Evolutionary conservation across 2,797 vertebrate species (phyloP), one percentile per base, ranked within the genome.

Genomic region (Pyrocephalus nanus): DNA sequence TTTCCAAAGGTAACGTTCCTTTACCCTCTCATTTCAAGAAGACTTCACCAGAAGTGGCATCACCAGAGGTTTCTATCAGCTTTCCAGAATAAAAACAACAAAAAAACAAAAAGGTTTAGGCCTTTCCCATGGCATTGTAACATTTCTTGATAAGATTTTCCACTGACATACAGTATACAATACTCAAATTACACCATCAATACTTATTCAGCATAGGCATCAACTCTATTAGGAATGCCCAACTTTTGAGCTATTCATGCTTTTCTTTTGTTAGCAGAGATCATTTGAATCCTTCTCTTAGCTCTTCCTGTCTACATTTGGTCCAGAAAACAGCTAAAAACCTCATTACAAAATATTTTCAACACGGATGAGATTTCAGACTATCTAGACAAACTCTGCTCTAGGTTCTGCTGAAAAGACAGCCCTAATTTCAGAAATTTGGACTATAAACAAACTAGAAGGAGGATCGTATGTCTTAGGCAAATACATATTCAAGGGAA

Each of bases 21-120:
- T 66, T 53, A 55, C 14, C 18, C 19, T 47, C 25, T 66, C 7
- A 29, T 53, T 90, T 88, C 40, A 69, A 66, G 60, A 43, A 0
- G 0, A 47, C 36, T 53, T 82, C 26, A 86, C 13, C 0, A 0
- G 21, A 62, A 69, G 14, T 8, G 3, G 0, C 26, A 65, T 57
- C 32, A 42, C 26, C 19, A 84, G 54, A 84, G 16, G 17, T 48
- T 42, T 88, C 82, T 26, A 55, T 12, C 2, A 16, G 12, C 20
- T 78, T 79, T 79, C 74, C 71, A 86, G 36, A 91, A 62, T 19
- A 75, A 62, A 88, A 75, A 13, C 30, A 87, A 80, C 17, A 20
- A 47, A 58, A 79, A 74, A 26, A 2, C 1, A 12, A 51, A 70
- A 89, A 85, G 30, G n/a, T 62, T 66, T 38, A 82, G 27, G 48